Base-by-base conservation (phyloP, 1,140 invertebrate species). In the Phymastichus coffea region DNA sequence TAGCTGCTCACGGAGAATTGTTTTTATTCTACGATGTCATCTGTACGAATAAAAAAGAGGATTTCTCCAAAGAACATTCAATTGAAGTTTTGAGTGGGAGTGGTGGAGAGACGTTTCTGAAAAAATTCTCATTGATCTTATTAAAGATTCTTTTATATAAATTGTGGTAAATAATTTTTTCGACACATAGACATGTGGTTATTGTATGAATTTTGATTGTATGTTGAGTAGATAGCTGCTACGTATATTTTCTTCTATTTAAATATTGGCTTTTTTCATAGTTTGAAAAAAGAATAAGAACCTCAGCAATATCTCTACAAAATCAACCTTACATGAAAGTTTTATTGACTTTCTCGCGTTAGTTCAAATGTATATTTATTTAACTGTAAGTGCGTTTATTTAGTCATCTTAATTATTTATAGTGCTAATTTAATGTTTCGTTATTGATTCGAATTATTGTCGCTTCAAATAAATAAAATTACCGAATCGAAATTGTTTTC, bases 191-290 rank as follows among this genome's bases (percentile, higher is more conserved):
- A 33, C 41, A 10, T 0, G 19, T 43, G 33, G 8, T 57, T 33
- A 30, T 3, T 8, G 15, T 37, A 26, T 28, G 14, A 57, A 38
- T 57, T 49, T n/a, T 17, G 19, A n/a, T 51, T 43, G n/a, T 43
- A 8, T 35, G 26, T 51, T 51, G 43, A 33, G 12, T 26, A 58
- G 33, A 15, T 28, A 17, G 40, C 35, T 9, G 8, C 25, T 58
- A 9, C n/a, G 35, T 12, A 7, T 41, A 22, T 6, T 40, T 41
- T 58, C n/a, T 44, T n/a, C n/a, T n/a, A n/a, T 51, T 35, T 58
- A 58, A 41, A 58, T 58, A 58, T 23, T 35, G 26, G 14, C n/a
- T 15, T 48, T n/a, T 57, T 48, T 48, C n/a, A 48, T 40, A 40
- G n/a, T 2, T 2, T 37, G 10, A 14, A 33, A 43, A 25, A 7